phyloP scores from a whole-genome alignment of 2,113 vertebrate genomes.

The Salvator merianae region DNA sequence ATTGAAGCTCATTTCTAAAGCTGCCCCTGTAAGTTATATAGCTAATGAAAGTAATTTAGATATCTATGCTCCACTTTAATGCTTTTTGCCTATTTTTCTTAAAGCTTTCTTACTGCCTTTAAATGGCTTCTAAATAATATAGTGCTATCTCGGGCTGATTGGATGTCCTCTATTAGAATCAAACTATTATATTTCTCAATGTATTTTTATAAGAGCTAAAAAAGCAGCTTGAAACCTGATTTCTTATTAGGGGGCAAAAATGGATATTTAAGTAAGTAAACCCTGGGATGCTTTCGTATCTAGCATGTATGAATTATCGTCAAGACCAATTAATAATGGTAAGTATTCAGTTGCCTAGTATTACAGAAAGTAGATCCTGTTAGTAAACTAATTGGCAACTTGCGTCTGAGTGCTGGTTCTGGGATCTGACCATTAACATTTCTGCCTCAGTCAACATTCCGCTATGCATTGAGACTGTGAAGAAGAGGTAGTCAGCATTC shows the following conservation, averaged over 20 bases:
- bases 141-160: slow-evolving; percentile 25
- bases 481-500: too few species aligned
- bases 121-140: slow-evolving; percentile 23
- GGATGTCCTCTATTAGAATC: slow-evolving; percentile 23
- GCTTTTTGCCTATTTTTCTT: slow-evolving; percentile 24
- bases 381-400: background rate
- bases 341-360: slow-evolving; percentile 1
- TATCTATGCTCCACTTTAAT: slow-evolving; percentile 24
- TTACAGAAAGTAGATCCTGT: background rate
- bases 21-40: background rate
- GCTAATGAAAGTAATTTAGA: slow-evolving; percentile 36
- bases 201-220: slow-evolving; percentile 16
- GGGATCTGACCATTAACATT: too few species aligned
- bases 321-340: background rate
- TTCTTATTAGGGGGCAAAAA: slow-evolving; percentile 7
- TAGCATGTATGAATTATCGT: background rate
- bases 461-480: too few species aligned
- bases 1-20: slow-evolving; percentile 29
- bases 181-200: background rate
- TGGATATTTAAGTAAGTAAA: slow-evolving; percentile 21
- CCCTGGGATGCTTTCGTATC: background rate
- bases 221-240: slow-evolving; percentile 13
- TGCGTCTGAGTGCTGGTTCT: too few species aligned
- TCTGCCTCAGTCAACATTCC: too few species aligned
- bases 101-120: slow-evolving; percentile 33